phyloP scores from a whole-genome alignment of 2,797 vertebrate genomes.

The Betta splendens region DNA sequence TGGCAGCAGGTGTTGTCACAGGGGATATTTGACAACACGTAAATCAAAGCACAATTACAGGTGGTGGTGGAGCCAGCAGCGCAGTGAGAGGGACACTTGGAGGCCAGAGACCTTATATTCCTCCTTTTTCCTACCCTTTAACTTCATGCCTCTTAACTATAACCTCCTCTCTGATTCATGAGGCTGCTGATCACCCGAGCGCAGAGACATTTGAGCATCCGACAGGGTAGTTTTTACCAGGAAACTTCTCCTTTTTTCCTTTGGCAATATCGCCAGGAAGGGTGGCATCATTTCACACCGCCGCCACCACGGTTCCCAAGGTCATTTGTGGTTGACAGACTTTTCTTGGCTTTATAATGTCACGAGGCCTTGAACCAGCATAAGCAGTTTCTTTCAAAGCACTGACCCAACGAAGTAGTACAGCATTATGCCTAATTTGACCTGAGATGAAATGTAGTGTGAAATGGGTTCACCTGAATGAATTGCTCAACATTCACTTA shows the following conservation, averaged over 20 bases:
- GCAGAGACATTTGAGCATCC: slow-evolving; percentile 67
- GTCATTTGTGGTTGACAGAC: slow-evolving; percentile 79
- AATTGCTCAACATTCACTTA: slow-evolving; percentile 78
- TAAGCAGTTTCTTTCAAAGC: slow-evolving; percentile 54
- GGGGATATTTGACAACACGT: slow-evolving; percentile 77
- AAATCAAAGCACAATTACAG: slow-evolving; percentile 87
- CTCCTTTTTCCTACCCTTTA: slow-evolving; percentile 35
- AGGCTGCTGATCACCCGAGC: slow-evolving; percentile 51
- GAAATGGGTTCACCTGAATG: slow-evolving; percentile 79
- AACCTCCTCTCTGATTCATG: slow-evolving; percentile 74
- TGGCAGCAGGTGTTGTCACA: slow-evolving; percentile 81
- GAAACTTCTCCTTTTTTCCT: slow-evolving; percentile 63
- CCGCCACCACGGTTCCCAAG: slow-evolving; percentile 78
- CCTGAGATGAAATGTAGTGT: slow-evolving; percentile 81
- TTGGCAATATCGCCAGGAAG: slow-evolving; percentile 40
- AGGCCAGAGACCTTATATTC: slow-evolving; percentile 43
- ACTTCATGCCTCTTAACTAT: slow-evolving; percentile 62
- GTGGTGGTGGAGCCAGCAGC: slow-evolving; percentile 56
- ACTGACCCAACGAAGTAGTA: slow-evolving; percentile 67
- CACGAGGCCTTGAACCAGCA: slow-evolving; percentile 73
- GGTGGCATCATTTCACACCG: slow-evolving; percentile 42
- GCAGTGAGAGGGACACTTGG: slow-evolving; percentile 49
- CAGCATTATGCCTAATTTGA: slow-evolving; percentile 81
- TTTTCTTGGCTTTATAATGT: slow-evolving; percentile 63
- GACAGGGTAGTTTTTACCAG: slow-evolving; percentile 65